A percentile compares a stretch with the other conserved stretches of the same genome.
These are phyloP conservation scores for Gadus chalcogrammus DNA, from an alignment of 2,113 vertebrate genomes.

Conservation along the genomic window DNA sequence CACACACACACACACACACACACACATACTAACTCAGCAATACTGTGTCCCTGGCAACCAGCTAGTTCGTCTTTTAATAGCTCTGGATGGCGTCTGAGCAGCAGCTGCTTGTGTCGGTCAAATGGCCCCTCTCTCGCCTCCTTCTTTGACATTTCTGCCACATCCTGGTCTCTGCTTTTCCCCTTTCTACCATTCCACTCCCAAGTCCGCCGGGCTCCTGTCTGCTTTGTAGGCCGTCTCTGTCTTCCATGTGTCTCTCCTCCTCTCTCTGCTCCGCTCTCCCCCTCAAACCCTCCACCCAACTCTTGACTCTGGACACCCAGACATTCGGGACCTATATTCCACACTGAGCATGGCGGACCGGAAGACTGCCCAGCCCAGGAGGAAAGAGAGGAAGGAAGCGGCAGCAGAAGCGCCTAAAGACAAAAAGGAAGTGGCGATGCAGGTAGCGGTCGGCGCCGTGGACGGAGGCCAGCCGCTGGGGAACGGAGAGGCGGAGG, in stretches of 20 bases:
- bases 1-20: constrained; percentile 6
- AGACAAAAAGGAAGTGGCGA: constrained; percentile 23
- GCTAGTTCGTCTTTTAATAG: constrained; percentile 55
- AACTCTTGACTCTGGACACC: neutral
- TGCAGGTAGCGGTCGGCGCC: neutral
- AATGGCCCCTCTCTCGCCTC: neutral
- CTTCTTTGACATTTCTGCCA: neutral
- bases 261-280: neutral
- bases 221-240: constrained; percentile 1
- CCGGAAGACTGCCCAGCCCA: constrained; percentile 19
- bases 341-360: constrained; percentile 51
- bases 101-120: constrained; percentile 58
- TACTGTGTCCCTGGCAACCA: neutral
- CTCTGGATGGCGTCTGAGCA: constrained; percentile 23
- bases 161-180: neutral
- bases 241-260: neutral
- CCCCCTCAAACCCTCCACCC: neutral
- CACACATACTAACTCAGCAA: neutral
- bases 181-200: constrained; percentile 19
- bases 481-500: constrained; percentile 13
- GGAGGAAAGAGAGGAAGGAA: constrained; percentile 41
- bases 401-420: constrained; percentile 14
- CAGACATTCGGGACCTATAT: neutral
- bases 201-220: neutral
- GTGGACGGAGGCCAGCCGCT: constrained; percentile 8